Base-by-base conservation (phyloP, 2,797 vertebrate species). In the Tinamus major region DNA sequence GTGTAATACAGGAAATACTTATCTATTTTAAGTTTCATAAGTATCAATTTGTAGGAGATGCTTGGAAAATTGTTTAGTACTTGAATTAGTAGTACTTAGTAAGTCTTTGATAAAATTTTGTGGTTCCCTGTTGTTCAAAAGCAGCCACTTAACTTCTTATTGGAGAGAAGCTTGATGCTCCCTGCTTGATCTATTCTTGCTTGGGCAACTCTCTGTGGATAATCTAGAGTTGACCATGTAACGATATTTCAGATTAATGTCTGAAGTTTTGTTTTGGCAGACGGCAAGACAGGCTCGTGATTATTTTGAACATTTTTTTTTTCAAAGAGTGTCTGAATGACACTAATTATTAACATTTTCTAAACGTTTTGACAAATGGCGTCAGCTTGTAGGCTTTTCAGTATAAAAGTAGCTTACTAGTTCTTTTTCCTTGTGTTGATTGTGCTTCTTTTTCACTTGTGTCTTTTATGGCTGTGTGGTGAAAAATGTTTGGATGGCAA, bases 351-450 rank as follows among this genome's bases (percentile, higher is more conserved):
- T 42, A 81, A 49, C 4, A 61, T 15, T 19, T 61, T 67, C 31
- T 55, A 64, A 83, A 61, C 39, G 35, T 70, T 82, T 78, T 10
- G 37, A 55, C 19, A 39, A 23, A 23, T 41, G 7, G 6, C 48
- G 41, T 49, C 41, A 55, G 8, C 14, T 69, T 78, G 24, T 20
- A n/a, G n/a, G 23, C 35, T 68, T 81, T 21, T 42, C 23, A 59
- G 31, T 6, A 6, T 8, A 41, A 56, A 48, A 82, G 15, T 41
- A 0, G 1, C n/a, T 72, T 51, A 29, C 26, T 68, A 67, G 4
- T 5, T 62, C 6, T 48, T 27, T 48, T 10, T 68, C 8, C 13
- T 9, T 3, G 0, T 48, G 4, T 51, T 82, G n/a, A 12, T 35
- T 41, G 16, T n/a, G 33, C 53, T 89, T 64, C 9, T 14, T 69